Evolutionary conservation across 2,113 vertebrate genomes (phyloP), one percentile per base, ranked within the genome.

Genomic region (Tamias sibiricus): DNA sequence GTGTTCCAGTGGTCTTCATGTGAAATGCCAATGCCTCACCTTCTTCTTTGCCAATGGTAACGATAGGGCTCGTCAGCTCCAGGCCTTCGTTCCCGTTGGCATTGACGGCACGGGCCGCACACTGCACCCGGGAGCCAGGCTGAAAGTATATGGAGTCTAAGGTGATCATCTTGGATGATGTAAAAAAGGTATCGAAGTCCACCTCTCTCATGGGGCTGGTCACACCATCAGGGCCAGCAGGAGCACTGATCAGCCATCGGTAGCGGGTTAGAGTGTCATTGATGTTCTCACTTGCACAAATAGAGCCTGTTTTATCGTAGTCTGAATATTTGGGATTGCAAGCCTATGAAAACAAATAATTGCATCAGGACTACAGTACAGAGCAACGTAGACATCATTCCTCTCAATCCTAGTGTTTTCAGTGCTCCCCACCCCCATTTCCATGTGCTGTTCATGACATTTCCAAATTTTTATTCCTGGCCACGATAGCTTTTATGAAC

Each of bases 111-210:
- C 99, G 98, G 37, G 99, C 99, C 0, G 99, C 99, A 17, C 99
- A 99, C 97, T 99, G 99, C 40, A 99, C 99, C 96, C 99, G 98
- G 76, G 99, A 99, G 69, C 99, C 99, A 0, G 99, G 99, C 95
- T 99, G 99, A 96, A 99, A 99, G 98, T 99, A 99, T 97, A 99
- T 98, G 69, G 99, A 99, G 98, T 99, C 99, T 10, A 99, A 92
- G 0, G 99, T 99, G 97, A 99, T 99, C 98, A 98, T 99, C 98
- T 99, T 99, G 94, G 99, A 99, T 17, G 99, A 99, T 0, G 99
- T 99, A 87, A 99, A 99, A 98, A 99, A 99, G 30, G 99, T 99
- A 97, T 99, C 99, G 35, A 99, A 99, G 98, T 99, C 99, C 87
- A 99, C 98, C 96, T 99, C 99, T 94, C 98, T 99, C 99, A 99